Evolutionary conservation across 2,888 invertebrate species (phyloP).

Genomic region (Mechanitis messenoides): DNA sequence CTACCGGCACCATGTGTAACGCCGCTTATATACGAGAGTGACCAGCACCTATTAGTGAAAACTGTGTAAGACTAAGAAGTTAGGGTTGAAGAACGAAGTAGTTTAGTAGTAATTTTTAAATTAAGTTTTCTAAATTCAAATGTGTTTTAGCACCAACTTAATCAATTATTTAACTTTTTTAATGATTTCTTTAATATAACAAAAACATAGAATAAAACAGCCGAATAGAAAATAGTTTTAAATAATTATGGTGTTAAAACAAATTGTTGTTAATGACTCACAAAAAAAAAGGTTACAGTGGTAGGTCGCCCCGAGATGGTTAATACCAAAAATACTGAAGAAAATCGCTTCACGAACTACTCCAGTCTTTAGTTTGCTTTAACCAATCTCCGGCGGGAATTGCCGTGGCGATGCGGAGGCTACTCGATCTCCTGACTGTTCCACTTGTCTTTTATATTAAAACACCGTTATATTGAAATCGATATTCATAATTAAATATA

Average conservation of each 20-base stretch:
- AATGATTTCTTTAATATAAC: too few species aligned
- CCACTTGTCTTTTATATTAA: conserved; percentile 63
- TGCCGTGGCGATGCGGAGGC: conserved; percentile 65
- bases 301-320: conserved; percentile 60
- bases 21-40: neutral
- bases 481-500: conserved; percentile 74
- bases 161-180: neutral
- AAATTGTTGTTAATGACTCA: conserved; percentile 36
- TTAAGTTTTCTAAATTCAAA: neutral
- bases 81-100: too few species aligned
- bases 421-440: conserved; percentile 49
- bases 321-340: conserved; percentile 73
- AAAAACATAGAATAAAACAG: too few species aligned
- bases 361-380: conserved; percentile 68
- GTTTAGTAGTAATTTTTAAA: neutral
- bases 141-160: conserved; percentile 22
- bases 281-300: conserved; percentile 42
- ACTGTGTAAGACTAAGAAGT: too few species aligned
- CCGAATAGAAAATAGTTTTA: neutral
- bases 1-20: too few species aligned
- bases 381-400: conserved; percentile 63
- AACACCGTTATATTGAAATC: conserved; percentile 58
- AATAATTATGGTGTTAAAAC: conserved; percentile 20
- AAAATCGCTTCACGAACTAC: conserved; percentile 76
- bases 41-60: too few species aligned